Evolutionary conservation across 2,888 invertebrate genomes (phyloP), one percentile per base, ranked within the genome.

Genomic region (Drosophila formosana): DNA sequence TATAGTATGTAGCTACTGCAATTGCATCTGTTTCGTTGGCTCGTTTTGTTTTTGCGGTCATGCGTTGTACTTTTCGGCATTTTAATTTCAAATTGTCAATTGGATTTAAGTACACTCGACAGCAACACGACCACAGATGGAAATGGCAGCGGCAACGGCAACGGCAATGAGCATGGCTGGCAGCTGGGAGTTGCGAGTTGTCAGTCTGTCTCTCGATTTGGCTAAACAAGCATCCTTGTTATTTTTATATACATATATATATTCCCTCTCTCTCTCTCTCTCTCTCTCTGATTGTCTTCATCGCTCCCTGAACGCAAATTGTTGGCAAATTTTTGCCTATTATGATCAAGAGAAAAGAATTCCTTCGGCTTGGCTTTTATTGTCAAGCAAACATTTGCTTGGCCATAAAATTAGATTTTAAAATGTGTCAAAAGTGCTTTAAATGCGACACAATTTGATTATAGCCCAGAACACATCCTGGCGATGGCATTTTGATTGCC

Each of bases 1-100:
- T 18, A 23, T 11, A n/a, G n/a, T n/a, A 9, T 32, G 30, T 23
- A 34, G 25, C 13, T 8, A 13, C 28, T 41, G 39, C 39, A 41
- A 49, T 51, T 75, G 71, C 66, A 58, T 46, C 57, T 52, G 64
- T 58, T 58, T 66, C 67, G 68, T 66, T 65, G 52, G 57, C 60
- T 70, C 62, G 66, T 70, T 79, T 66, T 68, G 80, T 60, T 80
- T 70, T 72, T 82, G 79, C 73, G 79, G 82, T 78, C 71, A 68
- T 69, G 64, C 75, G 64, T 65, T 87, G 84, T 80, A 81, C 85
- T 85, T 87, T 85, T 87, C 81, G 85, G 87, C 86, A 86, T 87
- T 86, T 87, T 87, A 86, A 86, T 86, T 86, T 87, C 71, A 87
- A 86, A 86, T 85, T 87, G 83, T 81, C 87, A 87, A 86, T 87